Evolutionary conservation across 1,140 invertebrate species (phyloP), one percentile per base, ranked within the genome.

Genomic region (Panulirus ornatus): DNA sequence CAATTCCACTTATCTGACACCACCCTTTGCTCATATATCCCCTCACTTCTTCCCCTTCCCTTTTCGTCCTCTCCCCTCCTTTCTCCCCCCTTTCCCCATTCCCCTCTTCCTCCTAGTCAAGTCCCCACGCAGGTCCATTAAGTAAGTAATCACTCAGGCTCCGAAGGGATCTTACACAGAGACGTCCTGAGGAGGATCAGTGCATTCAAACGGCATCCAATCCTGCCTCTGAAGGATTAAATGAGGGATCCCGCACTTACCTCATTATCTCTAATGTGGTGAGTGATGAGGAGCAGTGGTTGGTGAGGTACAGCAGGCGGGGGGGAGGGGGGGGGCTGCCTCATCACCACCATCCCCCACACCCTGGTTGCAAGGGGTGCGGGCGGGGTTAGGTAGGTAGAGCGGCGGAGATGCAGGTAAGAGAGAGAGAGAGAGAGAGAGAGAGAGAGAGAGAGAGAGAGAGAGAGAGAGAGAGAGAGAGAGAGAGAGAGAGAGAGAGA

Each of bases 191-290:
- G 73, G 16, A 42, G 38, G 73, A 76, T 76, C 73, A 11, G 73
- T n/a, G 19, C 34, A 44, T 76, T 76, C 14, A 76, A 38, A 73
- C 34, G 42, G 70, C 70, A 22, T 73, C n/a, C 30, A 73, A 73
- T 73, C 70, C 70, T 73, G 16, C 70, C 70, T 73, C 34, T 34
- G 70, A 27, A 73, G 70, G 70, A 73, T 73, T 73, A 73, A 73
- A 73, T 73, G 70, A 73, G 70, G 70, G 70, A 73, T 73, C 70
- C n/a, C 22, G 27, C 70, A 73, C 70, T 73, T 38, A 73, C 6
- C 70, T 73, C 70, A 73, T 73, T 73, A 73, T 73, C 70, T 22
- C 70, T 73, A 73, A 73, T 73, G 70, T 73, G 70, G 27, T 73
- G 70, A 73, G 30, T 38, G 42, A 73, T 73, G 70, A 70, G 70